Evolutionary conservation across 2,888 invertebrate genomes (phyloP).

Genomic region (Nymphalis polychloros): DNA sequence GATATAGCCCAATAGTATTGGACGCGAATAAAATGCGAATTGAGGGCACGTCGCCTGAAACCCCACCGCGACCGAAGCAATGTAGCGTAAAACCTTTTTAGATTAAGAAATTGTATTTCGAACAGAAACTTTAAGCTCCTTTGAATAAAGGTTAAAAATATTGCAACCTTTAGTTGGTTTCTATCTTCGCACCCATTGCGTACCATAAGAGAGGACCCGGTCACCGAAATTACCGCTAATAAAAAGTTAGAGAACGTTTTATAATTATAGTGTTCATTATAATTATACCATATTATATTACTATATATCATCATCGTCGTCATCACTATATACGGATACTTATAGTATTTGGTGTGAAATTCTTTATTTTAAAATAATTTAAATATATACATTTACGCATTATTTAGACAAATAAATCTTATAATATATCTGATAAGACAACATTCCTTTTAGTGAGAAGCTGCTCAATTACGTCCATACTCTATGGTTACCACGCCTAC

Average conservation of each 20-base stretch:
- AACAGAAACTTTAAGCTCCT: slow-evolving; percentile 34
- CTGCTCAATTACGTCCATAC: slow-evolving; percentile 21
- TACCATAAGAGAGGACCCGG: slow-evolving; percentile 31
- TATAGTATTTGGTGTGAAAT: too few species aligned
- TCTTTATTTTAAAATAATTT: too few species aligned
- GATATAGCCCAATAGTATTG: slow-evolving; percentile 29
- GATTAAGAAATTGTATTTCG: slow-evolving; percentile 12
- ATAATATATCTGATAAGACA: background rate
- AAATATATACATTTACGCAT: background rate
- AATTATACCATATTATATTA: too few species aligned
- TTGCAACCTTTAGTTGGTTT: slow-evolving; percentile 9
- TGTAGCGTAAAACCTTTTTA: slow-evolving; percentile 45
- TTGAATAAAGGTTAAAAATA: slow-evolving; percentile 18
- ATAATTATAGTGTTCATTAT: too few species aligned
- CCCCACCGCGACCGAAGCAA: slow-evolving; percentile 53
- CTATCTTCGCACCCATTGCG: background rate
- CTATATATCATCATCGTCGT: too few species aligned
- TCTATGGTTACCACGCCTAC: slow-evolving; percentile 52
- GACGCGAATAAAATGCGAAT: slow-evolving; percentile 53
- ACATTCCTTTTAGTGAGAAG: slow-evolving; percentile 5
- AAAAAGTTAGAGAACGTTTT: background rate
- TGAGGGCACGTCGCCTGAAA: slow-evolving; percentile 71
- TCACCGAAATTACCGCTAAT: slow-evolving; percentile 41
- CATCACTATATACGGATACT: too few species aligned
- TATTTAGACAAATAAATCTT: background rate